Conservation (phyloP, 2,888 invertebrate genomes). For the Drosophila robusta region DNA sequence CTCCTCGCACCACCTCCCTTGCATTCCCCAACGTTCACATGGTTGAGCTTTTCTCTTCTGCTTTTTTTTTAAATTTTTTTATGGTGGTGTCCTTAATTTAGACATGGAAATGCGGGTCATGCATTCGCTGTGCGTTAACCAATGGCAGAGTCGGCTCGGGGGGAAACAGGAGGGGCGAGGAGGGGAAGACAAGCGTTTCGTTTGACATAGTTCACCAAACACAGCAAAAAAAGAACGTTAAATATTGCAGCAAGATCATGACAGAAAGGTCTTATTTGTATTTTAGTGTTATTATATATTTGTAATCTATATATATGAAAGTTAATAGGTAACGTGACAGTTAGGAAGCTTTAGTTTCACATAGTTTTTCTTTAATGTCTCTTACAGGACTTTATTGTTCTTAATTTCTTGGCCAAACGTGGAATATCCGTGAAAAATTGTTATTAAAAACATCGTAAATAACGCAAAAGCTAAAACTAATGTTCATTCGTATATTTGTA, state of each 20-base stretch:
- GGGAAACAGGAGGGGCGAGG: constrained; percentile 1
- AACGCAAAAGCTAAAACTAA: too few relatives aligned
- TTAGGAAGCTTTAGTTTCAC: too few relatives aligned
- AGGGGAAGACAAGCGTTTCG: constrained; percentile 1
- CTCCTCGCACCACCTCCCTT: neutral
- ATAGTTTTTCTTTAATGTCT: too few relatives aligned
- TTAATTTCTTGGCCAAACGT: too few relatives aligned
- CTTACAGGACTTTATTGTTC: too few relatives aligned
- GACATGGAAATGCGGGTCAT: constrained; percentile 75
- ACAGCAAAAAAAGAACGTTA: constrained; percentile 8
- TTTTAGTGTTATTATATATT: too few relatives aligned
- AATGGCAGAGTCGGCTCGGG: constrained; percentile 32
- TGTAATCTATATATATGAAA: too few relatives aligned
- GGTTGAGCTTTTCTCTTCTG: constrained; percentile 55
- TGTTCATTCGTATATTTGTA: too few relatives aligned
- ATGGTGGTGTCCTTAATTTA: constrained; percentile 78
- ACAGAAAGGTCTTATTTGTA: constrained; percentile 5
- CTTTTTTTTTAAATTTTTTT: constrained; percentile 33
- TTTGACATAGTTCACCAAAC: constrained; percentile 39
- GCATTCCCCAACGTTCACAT: neutral
- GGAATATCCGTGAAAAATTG: too few relatives aligned
- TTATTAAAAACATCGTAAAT: too few relatives aligned
- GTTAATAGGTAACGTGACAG: too few relatives aligned
- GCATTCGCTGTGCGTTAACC: constrained; percentile 29
- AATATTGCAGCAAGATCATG: constrained; percentile 14